Conservation (phyloP, 2,113 vertebrate genomes). For the Dolichotis patagonum region DNA sequence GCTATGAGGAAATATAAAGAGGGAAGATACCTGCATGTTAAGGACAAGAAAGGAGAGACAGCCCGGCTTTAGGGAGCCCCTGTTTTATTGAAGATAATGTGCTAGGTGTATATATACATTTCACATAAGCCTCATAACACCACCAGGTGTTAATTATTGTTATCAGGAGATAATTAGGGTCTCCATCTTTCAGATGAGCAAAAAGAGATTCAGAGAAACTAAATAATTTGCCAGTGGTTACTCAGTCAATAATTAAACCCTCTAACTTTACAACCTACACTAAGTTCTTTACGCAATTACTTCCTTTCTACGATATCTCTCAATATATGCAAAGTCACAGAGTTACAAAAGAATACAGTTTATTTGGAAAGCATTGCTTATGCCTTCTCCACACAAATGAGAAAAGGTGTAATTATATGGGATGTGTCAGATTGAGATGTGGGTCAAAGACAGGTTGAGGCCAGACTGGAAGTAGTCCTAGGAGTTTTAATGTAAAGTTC, state of each 20-base stretch:
- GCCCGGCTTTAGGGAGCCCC: neutral
- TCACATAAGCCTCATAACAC: neutral
- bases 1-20: neutral
- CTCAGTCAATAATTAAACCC: neutral
- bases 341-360: neutral
- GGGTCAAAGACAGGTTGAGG: neutral
- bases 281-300: neutral
- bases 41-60: neutral
- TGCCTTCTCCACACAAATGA: neutral
- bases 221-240: neutral
- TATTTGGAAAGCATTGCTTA: neutral
- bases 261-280: conserved; percentile 9
- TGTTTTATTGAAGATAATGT: neutral
- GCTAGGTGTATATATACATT: too few species aligned
- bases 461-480: neutral
- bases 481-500: neutral
- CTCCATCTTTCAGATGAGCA: neutral
- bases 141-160: neutral
- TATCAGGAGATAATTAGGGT: neutral
- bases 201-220: neutral
- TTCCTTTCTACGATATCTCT: neutral
- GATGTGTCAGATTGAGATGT: neutral
- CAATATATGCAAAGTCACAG: neutral
- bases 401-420: neutral
- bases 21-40: neutral